Evolutionary conservation across 2,113 vertebrate genomes (phyloP), one percentile per base, ranked within the genome.

Genomic region (Meleagris gallopavo): DNA sequence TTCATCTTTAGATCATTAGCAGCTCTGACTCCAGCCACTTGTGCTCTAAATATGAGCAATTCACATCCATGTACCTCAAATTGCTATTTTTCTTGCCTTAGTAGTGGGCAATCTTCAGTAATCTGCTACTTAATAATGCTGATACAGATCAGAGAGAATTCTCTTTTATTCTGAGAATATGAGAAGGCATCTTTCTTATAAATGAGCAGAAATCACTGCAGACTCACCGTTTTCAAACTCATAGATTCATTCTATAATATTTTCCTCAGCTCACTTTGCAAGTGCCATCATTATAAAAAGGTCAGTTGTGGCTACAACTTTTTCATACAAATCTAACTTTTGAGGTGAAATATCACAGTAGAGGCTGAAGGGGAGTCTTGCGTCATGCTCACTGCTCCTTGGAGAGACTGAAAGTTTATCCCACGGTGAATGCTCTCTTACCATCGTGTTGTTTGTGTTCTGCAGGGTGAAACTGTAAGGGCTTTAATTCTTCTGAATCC

Each of bases 401-500:
- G 73, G 57, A 81, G 57, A 18, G 30, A 66, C 25, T 45, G 27
- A 52, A 78, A 80, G 57, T 90, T n/a, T 71, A 38, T 89, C 48
- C 36, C 8, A 4, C 32, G 11, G 13, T 45, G 66, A 27, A 18
- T 1, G 1, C 5, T 70, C 7, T 60, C 34, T 88, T 82, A 90
- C 43, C 77, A 34, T 38, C 40, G 2, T 14, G 1, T 38, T 72
- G 12, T 69, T 89, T 89, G 25, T 95, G n/a, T 96, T 97, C 90
- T 96, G 20, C 73, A 99, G 99, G 98, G 98, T 65, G 70, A 98
- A 82, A 97, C 67, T 83, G 97, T 99, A 87, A 98, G 97, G 95
- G 99, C 97, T 46, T 93, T 99, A 83, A 98, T 99, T 92, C 98
- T 99, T 73, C 97, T 99, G 95, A 99, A 99, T 97, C 99, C 99